Percentiles rank a stretch among this genome's conserved stretches.
phyloP scores from a whole-genome alignment of 2,113 vertebrate genomes.

The Sapayoa aenigma region DNA sequence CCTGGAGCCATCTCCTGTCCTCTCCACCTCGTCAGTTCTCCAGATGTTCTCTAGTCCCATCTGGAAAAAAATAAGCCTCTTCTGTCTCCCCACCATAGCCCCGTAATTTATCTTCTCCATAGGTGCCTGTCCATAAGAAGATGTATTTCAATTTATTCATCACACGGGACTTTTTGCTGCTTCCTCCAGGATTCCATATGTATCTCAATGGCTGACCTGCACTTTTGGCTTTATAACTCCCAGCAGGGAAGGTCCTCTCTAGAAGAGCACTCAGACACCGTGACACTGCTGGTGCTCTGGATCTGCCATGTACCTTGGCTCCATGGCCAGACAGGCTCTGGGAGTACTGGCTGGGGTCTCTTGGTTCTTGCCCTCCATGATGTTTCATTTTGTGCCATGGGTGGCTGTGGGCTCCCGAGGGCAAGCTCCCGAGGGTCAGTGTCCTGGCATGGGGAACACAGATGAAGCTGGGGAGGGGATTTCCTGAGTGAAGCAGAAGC shows the following conservation, averaged over 20 bases:
- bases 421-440: background rate
- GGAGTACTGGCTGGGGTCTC: rapidly evolving
- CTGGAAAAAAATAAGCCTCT: background rate
- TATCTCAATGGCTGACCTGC: background rate
- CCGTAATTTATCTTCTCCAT: background rate
- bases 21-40: background rate
- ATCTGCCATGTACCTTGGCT: rapidly evolving
- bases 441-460: rapidly evolving
- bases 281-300: background rate
- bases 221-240: background rate
- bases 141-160: background rate
- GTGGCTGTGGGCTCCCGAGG: rapidly evolving
- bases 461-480: too few species aligned
- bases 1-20: background rate
- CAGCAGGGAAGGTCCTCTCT: background rate
- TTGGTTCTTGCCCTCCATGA: background rate
- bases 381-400: background rate
- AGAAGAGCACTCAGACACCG: background rate
- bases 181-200: background rate
- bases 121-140: background rate
- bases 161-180: background rate
- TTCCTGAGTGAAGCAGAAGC: background rate
- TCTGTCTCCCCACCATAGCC: background rate
- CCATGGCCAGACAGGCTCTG: rapidly evolving
- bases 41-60: background rate